phyloP scores from a whole-genome alignment of 2,797 vertebrate species.

The Coregonus ussuriensis region DNA sequence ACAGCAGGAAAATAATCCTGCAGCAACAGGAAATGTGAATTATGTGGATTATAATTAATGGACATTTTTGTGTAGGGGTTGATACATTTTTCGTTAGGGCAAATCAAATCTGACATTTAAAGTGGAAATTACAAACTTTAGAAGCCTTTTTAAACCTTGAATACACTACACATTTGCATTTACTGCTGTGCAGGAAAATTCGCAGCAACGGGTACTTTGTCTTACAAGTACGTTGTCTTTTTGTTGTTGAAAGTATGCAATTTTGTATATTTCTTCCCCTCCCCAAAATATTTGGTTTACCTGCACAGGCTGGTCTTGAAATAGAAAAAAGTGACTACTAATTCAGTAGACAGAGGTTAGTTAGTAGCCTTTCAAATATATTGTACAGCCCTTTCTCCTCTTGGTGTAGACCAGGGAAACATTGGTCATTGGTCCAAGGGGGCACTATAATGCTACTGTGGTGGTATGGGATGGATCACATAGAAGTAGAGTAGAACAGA shows the following conservation, averaged over 20 bases:
- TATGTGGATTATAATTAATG: no score
- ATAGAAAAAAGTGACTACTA: conserved; percentile 29
- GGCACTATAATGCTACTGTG: background rate
- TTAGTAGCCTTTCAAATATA: background rate
- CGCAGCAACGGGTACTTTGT: background rate
- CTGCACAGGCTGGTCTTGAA: conserved; percentile 26
- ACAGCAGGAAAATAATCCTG: no score
- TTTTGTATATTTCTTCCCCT: background rate
- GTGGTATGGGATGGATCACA: background rate
- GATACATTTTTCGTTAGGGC: no score
- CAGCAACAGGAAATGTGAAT: no score
- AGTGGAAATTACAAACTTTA: no score
- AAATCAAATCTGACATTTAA: no score
- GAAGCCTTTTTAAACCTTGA: no score
- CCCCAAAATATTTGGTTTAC: conserved; percentile 22
- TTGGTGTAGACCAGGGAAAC: conserved; percentile 33
- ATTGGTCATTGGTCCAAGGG: conserved; percentile 40
- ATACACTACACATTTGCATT: no score
- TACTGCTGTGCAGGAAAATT: no score
- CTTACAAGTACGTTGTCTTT: background rate
- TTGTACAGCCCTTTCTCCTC: conserved; percentile 26
- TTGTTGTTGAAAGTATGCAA: background rate
- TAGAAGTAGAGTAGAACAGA: background rate
- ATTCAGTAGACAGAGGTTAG: conserved; percentile 2
- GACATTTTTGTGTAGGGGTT: no score